Evolutionary conservation across 2,797 vertebrate species (phyloP).

Genomic region (Telmatherina bonti): DNA sequence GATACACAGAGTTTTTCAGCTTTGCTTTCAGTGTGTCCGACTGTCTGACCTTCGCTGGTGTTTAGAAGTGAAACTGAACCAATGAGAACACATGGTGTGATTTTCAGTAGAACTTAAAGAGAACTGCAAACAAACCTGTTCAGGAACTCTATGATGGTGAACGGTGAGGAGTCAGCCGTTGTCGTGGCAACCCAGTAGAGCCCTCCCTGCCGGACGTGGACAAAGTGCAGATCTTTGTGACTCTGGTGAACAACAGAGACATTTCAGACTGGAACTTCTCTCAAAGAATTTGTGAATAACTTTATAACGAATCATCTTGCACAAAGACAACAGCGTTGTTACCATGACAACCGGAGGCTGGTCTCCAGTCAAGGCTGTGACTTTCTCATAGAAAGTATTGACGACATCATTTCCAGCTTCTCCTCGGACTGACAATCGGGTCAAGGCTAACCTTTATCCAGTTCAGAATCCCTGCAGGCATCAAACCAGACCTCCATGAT

Average conservation of each 20-base stretch:
- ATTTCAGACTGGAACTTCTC: too few relatives aligned
- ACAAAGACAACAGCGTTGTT: conserved; percentile 9
- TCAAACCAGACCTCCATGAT: not conserved
- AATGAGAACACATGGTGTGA: too few relatives aligned
- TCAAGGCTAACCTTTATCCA: conserved; percentile 31
- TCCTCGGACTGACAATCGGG: conserved; percentile 81
- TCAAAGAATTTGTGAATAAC: too few relatives aligned
- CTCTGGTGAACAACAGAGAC: conserved; percentile 66
- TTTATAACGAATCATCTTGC: too few relatives aligned
- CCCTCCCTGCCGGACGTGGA: conserved; percentile 88
- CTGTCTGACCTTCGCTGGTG: too few relatives aligned
- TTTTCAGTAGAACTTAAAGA: too few relatives aligned
- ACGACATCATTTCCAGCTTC: conserved; percentile 81
- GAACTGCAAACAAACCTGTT: conserved; percentile 79
- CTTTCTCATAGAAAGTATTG: conserved; percentile 86
- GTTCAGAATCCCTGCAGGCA: too few relatives aligned
- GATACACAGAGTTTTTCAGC: too few relatives aligned
- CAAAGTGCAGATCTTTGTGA: conserved; percentile 84
- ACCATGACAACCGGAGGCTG: conserved; percentile 92
- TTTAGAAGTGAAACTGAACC: too few relatives aligned
- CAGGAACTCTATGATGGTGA: conserved; percentile 89
- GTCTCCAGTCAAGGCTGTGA: conserved; percentile 85
- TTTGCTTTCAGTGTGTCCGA: too few relatives aligned
- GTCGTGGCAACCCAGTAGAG: conserved; percentile 90
- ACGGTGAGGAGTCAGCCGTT: conserved; percentile 82